phyloP scores from a whole-genome alignment of 2,113 vertebrate genomes.

The Ia io region DNA sequence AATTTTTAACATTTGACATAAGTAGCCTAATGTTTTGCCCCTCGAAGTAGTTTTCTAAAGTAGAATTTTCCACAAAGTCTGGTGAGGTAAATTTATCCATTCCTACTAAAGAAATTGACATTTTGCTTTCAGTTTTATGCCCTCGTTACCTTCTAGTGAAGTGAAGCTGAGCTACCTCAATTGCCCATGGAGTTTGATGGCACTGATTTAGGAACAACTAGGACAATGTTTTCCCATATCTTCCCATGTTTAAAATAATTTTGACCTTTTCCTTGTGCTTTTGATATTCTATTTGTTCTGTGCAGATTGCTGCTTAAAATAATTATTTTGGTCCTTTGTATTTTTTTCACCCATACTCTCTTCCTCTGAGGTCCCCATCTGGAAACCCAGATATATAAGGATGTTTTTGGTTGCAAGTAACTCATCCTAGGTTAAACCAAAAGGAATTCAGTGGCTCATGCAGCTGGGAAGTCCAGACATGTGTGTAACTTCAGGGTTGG shows the following conservation, averaged over 20 bases:
- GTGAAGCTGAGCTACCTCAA: not conserved
- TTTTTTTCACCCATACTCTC: not conserved
- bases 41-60: not conserved
- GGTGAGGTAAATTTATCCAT: not conserved
- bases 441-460: not conserved
- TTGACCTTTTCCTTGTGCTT: not conserved
- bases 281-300: not conserved
- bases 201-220: not conserved
- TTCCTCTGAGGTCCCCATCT: not conserved
- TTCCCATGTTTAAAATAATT: constrained; percentile 26
- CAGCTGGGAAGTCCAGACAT: not conserved
- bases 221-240: not conserved
- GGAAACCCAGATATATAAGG: not conserved
- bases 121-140: constrained; percentile 8
- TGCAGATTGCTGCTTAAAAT: not conserved
- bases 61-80: not conserved
- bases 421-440: not conserved
- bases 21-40: not conserved
- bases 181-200: not conserved
- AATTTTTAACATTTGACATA: not conserved
- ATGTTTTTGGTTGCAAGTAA: not conserved
- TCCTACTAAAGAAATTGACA: not conserved
- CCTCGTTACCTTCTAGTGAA: constrained; percentile 10
- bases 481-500: not conserved
- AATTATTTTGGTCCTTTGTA: not conserved